phyloP scores from a whole-genome alignment of 1,140 invertebrate genomes.

The Plutomurus gul region DNA sequence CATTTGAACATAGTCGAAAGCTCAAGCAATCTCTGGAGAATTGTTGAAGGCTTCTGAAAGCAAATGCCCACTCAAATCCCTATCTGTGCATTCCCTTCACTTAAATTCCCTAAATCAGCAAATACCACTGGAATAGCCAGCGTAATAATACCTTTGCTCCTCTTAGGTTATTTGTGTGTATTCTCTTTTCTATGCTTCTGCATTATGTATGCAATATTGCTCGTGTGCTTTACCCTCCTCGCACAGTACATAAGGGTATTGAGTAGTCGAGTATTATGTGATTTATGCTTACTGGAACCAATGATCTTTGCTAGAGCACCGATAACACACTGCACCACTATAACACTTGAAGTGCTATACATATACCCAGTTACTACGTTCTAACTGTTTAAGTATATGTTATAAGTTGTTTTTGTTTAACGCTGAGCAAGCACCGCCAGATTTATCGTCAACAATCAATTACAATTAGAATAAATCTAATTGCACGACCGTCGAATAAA shows the following conservation, averaged over 20 bases:
- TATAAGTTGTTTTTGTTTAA: too few relatives aligned
- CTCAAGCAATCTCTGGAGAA: constrained; percentile 42
- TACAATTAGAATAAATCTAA: background rate
- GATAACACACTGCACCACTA: too few relatives aligned
- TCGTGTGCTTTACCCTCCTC: too few relatives aligned
- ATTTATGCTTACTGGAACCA: background rate
- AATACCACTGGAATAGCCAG: constrained; percentile 12
- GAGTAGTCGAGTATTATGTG: background rate
- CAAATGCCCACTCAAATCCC: constrained; percentile 42
- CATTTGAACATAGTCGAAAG: constrained; percentile 33
- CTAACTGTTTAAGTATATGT: too few relatives aligned
- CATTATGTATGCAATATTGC: too few relatives aligned
- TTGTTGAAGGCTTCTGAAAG: constrained; percentile 34
- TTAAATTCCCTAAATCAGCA: constrained; percentile 23
- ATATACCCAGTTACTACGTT: too few relatives aligned
- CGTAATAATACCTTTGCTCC: background rate
- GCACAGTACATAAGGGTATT: background rate
- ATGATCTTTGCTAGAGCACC: too few relatives aligned
- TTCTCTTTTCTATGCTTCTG: background rate
- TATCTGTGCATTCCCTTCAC: constrained; percentile 18
- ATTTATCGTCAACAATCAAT: too few relatives aligned
- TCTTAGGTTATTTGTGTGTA: constrained; percentile 11
- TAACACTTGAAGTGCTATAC: too few relatives aligned
- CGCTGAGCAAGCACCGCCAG: too few relatives aligned
- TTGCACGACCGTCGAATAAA: background rate